Evolutionary conservation across 2,113 vertebrate genomes (phyloP), one percentile per base, ranked within the genome.

Genomic region (Otocyon megalotis): DNA sequence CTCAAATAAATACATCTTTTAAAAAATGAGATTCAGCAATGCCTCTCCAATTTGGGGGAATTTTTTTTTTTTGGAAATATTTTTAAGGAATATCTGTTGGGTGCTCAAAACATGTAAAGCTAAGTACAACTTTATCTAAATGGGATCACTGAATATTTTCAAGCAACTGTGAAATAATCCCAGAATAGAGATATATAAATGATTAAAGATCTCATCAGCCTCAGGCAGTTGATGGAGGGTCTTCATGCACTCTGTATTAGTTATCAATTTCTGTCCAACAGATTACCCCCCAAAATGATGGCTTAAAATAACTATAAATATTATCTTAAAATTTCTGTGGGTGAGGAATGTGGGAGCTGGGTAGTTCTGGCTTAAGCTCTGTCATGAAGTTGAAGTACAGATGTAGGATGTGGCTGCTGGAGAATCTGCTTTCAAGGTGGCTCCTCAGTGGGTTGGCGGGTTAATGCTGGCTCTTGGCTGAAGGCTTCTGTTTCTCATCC

Each of bases 81-180:
- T 67, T 67, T 90, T 81, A 90, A 32, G 32, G 53, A 69, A n/a
- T 76, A 67, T 16, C 71, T 82, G 12, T 43, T 87, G 32, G 9
- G 10, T 90, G 43, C 76, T 93, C 20, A 90, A 69, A 93, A 76
- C 12, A 82, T 54, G 15, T 88, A 95, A 90, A 92, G 50, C 50
- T 56, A 69, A 76, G 56, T 35, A 15, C 32, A 30, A 54, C 28
- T 94, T 83, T 69, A 60, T 69, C 20, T 90, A 83, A 74, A 54
- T 76, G 48, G 10, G n/a, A 30, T 35, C 84, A 77, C 28, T 53
- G 48, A 28, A 63, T 87, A 56, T 60, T 26, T 91, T 77, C 35
- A 72, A 94, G 63, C 54, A 76, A 58, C 15, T 54, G 65, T 32
- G 48, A 74, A 63, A 54, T 65, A 48, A 65, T 28, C 79, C 56